Base-by-base conservation (phyloP, 2,888 invertebrate species). In the Clivina fossor region DNA sequence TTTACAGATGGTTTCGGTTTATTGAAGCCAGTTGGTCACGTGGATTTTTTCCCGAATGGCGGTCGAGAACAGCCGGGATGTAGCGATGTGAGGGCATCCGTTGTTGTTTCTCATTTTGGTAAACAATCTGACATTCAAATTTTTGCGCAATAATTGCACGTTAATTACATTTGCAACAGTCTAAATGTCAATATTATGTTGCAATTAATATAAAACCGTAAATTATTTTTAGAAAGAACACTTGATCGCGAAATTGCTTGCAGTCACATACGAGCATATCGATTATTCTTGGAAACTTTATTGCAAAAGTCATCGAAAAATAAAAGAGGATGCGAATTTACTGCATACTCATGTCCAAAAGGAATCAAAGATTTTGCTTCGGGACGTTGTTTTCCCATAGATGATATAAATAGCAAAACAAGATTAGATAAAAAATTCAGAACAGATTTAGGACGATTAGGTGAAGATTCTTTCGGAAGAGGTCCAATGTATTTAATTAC, bases 61-160 rank as follows among this genome's bases (percentile, higher is more conserved):
- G 82, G 82, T 1, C 76, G 76, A 57, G 75, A 81, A 60, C 82
- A 82, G 63, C 81, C 81, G 1, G 82, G 82, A 1, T 82, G 82
- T 62, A 71, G 66, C 4, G 81, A 82, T 62, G 71, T 77, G 0
- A 76, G 74, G 63, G 78, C 78, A 56, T 78, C 81, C 1, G 75
- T 82, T n/a, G 74, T 81, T 20, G 76, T 78, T 37, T 76, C 79
- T 26, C 78, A 78, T 65, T 72, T 80, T 41, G 81, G 81, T 80
- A 66, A 65, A n/a, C n/a, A n/a, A n/a, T n/a, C n/a, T n/a, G n/a
- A n/a, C n/a, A n/a, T n/a, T n/a, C n/a, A n/a, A n/a, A n/a, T n/a
- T n/a, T n/a, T n/a, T n/a, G n/a, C n/a, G n/a, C n/a, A n/a, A n/a
- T n/a, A n/a, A n/a, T n/a, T n/a, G n/a, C n/a, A n/a, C n/a, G n/a